Base-by-base conservation (phyloP, 1,140 invertebrate species). In the Drosophila setifemur region DNA sequence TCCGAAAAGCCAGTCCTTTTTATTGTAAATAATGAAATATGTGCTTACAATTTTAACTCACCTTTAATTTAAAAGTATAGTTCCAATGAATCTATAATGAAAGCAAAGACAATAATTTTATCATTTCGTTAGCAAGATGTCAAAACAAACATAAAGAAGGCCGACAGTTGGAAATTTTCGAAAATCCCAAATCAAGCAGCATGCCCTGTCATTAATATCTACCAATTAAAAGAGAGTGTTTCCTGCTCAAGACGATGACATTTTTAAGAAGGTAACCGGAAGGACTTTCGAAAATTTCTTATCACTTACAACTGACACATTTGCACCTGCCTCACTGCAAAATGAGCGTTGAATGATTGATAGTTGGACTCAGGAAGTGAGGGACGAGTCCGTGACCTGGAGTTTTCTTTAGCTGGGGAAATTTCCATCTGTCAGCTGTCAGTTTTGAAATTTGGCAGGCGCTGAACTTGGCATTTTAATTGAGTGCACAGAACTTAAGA, bases 391-490 rank as follows among this genome's bases (percentile, higher is more conserved):
- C 76, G 35, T 79, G 63, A 73, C 63, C 54, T 44, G 45, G 40
- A 16, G 28, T 49, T 49, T 77, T 68, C 50, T 28, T 54, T 57
- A 12, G 39, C 31, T 45, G 19, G 29, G 33, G 9, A 42, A 48
- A 50, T 61, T 52, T 74, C 68, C 77, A 83, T 78, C 78, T 78
- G 79, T 85, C 78, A 85, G 73, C 73, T 82, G 79, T 85, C 78
- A 82, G 79, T 60, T 50, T 73, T 52, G 35, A 54, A 73, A 29
- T 68, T 52, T 72, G 73, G 79, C 78, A 77, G 73, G 43, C 61
- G 81, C 52, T 82, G 79, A 82, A 78, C 78, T 78, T 82, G 79
- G 55, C 74, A 83, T 83, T 82, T 82, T 77, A 82, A 83, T 82
- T 82, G 54, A 81, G 78, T 73, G 79, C 55, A 74, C 45, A 43